A percentile compares a stretch with the other conserved stretches of the same genome.
Evolutionary conservation across 1,140 invertebrate genomes (phyloP).

Genomic region (Liolophura sinensis): DNA sequence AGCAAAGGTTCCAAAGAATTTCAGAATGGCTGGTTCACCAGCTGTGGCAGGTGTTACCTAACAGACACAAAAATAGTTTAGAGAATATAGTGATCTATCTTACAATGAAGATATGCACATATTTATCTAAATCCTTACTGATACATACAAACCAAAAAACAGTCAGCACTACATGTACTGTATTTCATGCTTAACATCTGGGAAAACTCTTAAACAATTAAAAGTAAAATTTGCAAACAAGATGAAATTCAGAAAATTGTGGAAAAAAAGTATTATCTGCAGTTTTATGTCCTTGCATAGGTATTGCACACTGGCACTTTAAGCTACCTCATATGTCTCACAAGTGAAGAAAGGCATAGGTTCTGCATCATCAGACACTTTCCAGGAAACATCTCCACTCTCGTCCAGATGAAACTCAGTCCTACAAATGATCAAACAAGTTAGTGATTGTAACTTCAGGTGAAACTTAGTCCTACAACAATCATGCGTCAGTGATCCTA

Average conservation of each 20-base stretch:
- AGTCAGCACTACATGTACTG: too few relatives aligned
- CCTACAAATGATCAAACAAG: slow-evolving; percentile 54
- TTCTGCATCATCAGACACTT: slow-evolving; percentile 64
- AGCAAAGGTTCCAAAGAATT: slow-evolving; percentile 66
- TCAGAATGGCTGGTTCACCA: slow-evolving; percentile 35
- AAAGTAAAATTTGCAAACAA: too few relatives aligned
- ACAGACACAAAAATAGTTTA: slow-evolving; percentile 44
- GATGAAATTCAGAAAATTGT: too few relatives aligned
- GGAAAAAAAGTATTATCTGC: too few relatives aligned
- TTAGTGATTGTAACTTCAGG: too few relatives aligned
- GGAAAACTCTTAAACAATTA: too few relatives aligned
- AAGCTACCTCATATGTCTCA: slow-evolving; percentile 67
- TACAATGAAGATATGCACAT: too few relatives aligned
- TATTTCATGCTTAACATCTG: too few relatives aligned
- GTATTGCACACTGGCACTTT: too few relatives aligned
- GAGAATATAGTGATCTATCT: neutral
- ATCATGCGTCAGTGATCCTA: neutral
- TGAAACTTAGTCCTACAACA: neutral
- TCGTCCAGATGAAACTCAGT: slow-evolving; percentile 70
- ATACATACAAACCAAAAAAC: too few relatives aligned
- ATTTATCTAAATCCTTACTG: too few relatives aligned
- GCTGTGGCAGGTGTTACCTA: slow-evolving; percentile 29
- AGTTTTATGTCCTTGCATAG: neutral
- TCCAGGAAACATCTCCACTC: slow-evolving; percentile 70
- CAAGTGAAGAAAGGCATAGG: slow-evolving; percentile 68